phyloP scores from a whole-genome alignment of 2,888 invertebrate species.

The Acleris cristana region DNA sequence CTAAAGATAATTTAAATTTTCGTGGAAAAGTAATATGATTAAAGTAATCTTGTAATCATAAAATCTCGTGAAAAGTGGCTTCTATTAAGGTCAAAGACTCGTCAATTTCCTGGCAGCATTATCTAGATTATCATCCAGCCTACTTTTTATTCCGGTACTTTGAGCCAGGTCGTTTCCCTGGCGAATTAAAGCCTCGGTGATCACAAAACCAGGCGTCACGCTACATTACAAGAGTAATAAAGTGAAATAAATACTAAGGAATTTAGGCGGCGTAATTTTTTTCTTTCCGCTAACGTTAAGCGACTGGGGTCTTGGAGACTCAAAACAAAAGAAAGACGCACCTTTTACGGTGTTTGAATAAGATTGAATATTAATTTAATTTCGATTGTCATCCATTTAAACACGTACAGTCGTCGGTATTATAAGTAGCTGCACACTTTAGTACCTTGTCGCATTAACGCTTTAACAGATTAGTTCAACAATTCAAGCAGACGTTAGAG shows the following conservation, averaged over 20 bases:
- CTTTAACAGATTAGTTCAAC: too few species aligned
- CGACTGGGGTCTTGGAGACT: too few species aligned
- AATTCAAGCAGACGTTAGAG: too few species aligned
- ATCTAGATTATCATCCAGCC: slow-evolving; percentile 27
- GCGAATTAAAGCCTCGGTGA: slow-evolving; percentile 25
- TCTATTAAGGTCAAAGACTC: neutral
- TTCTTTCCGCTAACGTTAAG: neutral
- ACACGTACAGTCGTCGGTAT: too few species aligned
- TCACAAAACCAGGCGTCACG: slow-evolving; percentile 13
- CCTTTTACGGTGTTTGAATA: too few species aligned
- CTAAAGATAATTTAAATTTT: too few species aligned
- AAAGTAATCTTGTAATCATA: neutral
- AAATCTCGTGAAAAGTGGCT: slow-evolving; percentile 9
- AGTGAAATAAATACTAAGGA: slow-evolving; percentile 13
- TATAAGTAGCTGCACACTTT: too few species aligned
- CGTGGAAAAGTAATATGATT: too few species aligned
- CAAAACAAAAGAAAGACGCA: too few species aligned
- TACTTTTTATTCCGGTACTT: slow-evolving; percentile 27
- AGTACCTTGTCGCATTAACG: too few species aligned
- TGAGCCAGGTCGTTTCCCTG: neutral
- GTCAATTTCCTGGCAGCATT: slow-evolving; percentile 18
- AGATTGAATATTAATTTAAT: too few species aligned
- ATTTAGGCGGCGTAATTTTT: slow-evolving; percentile 9
- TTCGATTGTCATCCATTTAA: too few species aligned
- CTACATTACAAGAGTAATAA: slow-evolving; percentile 12